These are phyloP conservation scores for Platypus cylindrus DNA, from an alignment of 2,888 invertebrate genomes.

Conservation along the genomic window DNA sequence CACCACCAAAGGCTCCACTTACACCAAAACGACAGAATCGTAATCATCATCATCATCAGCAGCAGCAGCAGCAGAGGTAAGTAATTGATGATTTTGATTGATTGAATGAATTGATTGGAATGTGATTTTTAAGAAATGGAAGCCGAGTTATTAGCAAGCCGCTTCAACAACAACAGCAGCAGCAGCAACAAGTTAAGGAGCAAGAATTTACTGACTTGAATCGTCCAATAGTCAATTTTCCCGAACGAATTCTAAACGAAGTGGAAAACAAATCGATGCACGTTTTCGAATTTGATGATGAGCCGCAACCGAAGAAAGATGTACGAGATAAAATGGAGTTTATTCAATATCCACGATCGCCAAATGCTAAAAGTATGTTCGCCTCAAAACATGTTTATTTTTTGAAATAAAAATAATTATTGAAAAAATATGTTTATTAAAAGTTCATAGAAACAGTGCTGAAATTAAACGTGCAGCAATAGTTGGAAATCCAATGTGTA, in stretches of 20 bases:
- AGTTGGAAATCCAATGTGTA: constrained; percentile 73
- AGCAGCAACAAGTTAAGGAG: too few species aligned
- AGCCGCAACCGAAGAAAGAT: constrained; percentile 24
- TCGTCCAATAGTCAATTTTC: too few species aligned
- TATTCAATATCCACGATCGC: constrained; percentile 41
- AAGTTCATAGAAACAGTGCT: constrained; percentile 34
- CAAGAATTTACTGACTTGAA: too few species aligned
- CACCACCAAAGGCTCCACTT: constrained; percentile 13
- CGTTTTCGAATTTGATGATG: constrained; percentile 46
- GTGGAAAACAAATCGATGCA: constrained; percentile 11
- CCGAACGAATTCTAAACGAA: constrained; percentile 7
- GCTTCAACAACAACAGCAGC: constrained; percentile 10
- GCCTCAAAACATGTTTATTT: not conserved
- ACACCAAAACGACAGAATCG: constrained; percentile 33
- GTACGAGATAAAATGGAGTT: constrained; percentile 43
- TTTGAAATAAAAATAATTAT: not conserved
- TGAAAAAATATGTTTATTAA: constrained; percentile 1
- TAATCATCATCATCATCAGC: constrained; percentile 36
- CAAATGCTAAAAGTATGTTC: constrained; percentile 24
- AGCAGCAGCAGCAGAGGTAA: constrained; percentile 26
- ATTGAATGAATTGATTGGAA: too few species aligned
- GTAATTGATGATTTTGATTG: too few species aligned
- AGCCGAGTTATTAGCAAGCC: constrained; percentile 22
- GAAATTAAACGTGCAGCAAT: constrained; percentile 76
- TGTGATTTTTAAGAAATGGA: too few species aligned